phyloP scores from a whole-genome alignment of 2,888 invertebrate genomes.

The Esperia sulphurella region DNA sequence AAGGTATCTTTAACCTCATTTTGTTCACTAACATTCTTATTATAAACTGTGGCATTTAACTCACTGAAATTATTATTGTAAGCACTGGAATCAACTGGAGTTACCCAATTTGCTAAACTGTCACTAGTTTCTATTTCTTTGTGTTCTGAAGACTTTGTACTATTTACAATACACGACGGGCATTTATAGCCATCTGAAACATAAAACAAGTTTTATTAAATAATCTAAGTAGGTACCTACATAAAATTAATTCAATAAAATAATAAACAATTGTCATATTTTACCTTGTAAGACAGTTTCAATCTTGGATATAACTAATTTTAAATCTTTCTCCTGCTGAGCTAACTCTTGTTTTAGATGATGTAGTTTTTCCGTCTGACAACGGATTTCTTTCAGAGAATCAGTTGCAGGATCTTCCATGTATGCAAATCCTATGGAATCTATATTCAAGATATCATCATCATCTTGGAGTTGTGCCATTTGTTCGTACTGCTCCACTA shows the following conservation, averaged over 20 bases:
- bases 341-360: constrained; percentile 80
- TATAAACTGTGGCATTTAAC: constrained; percentile 47
- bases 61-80: constrained; percentile 58
- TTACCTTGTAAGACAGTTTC: constrained; percentile 55
- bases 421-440: constrained; percentile 81
- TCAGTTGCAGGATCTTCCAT: constrained; percentile 81
- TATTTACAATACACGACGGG: constrained; percentile 52
- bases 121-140: constrained; percentile 73
- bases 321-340: constrained; percentile 81
- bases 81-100: constrained; percentile 61
- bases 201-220: constrained; percentile 21
- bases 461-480: constrained; percentile 81
- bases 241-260: neutral
- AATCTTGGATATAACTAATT: constrained; percentile 58
- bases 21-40: constrained; percentile 41
- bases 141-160: constrained; percentile 54
- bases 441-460: constrained; percentile 75
- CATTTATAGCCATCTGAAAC: constrained; percentile 69
- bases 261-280: constrained; percentile 4
- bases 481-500: constrained; percentile 84
- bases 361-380: constrained; percentile 81
- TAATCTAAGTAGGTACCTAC: no score
- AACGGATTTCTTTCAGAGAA: constrained; percentile 82
- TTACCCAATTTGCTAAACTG: constrained; percentile 70
- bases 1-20: constrained; percentile 31